Evolutionary conservation across 1,140 invertebrate genomes (phyloP).

Genomic region (Calliopsis andreniformis): DNA sequence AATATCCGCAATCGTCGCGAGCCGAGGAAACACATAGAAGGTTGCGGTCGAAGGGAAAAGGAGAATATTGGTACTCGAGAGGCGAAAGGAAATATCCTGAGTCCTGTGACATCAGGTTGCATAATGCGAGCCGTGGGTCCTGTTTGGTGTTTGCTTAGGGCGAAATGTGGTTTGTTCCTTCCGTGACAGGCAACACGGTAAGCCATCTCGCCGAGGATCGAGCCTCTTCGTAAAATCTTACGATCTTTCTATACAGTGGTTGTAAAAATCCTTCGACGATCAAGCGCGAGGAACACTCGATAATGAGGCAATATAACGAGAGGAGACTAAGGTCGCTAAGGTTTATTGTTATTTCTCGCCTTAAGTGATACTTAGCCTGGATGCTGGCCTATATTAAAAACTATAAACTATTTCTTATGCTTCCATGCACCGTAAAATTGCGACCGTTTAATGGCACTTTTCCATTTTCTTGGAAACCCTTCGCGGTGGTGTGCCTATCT

Average conservation of each 20-base stretch:
- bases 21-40: background rate
- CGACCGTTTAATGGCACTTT: background rate
- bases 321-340: background rate
- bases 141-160: slow-evolving; percentile 60
- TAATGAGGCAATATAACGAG: slow-evolving; percentile 27
- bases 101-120: slow-evolving; percentile 64
- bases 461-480: no score
- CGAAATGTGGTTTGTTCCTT: slow-evolving; percentile 54
- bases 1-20: slow-evolving; percentile 40
- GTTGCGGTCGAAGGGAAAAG: background rate
- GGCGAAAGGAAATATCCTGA: slow-evolving; percentile 55
- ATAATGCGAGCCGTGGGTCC: slow-evolving; percentile 49
- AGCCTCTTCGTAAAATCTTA: slow-evolving; percentile 31
- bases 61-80: slow-evolving; percentile 30
- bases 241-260: slow-evolving; percentile 15
- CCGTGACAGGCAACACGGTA: slow-evolving; percentile 12
- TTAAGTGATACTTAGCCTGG: slow-evolving; percentile 17
- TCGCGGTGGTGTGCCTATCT: no score
- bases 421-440: background rate
- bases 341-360: slow-evolving; percentile 27
- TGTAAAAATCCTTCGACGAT: slow-evolving; percentile 40
- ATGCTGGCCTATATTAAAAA: slow-evolving; percentile 30
- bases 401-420: background rate
- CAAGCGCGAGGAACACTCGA: slow-evolving; percentile 3
- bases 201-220: background rate